Conservation (phyloP, 2,888 invertebrate species). For the Rambutsinella grinnellia region DNA sequence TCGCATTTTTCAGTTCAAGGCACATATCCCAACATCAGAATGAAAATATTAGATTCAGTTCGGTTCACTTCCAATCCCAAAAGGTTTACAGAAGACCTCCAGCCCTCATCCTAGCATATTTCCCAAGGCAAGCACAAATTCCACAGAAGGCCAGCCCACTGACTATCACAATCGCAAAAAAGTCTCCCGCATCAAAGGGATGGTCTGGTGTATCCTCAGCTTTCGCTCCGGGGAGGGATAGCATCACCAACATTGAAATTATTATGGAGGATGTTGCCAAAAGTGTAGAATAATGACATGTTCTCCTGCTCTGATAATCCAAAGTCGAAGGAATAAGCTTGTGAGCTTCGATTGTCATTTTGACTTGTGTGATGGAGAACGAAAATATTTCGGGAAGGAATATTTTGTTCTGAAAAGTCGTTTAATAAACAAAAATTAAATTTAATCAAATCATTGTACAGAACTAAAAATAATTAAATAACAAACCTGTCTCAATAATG, state of each 20-base stretch:
- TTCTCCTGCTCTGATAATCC: not conserved
- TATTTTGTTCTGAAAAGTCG: too few relatives aligned
- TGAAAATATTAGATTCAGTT: not conserved
- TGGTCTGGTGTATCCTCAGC: conserved; percentile 30
- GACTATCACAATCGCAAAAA: conserved; percentile 61
- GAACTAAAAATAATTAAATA: too few relatives aligned
- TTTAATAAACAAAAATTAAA: too few relatives aligned
- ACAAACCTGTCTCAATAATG: too few relatives aligned
- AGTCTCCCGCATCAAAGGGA: conserved; percentile 64
- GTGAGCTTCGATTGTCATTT: not conserved
- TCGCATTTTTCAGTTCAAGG: not conserved
- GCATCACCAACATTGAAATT: not conserved
- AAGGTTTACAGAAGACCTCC: conserved; percentile 23
- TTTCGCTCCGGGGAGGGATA: conserved; percentile 13
- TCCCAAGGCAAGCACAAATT: conserved; percentile 63
- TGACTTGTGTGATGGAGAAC: too few relatives aligned
- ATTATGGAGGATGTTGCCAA: not conserved
- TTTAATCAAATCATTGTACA: too few relatives aligned
- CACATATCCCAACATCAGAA: not conserved
- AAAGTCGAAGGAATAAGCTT: too few relatives aligned
- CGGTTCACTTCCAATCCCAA: not conserved
- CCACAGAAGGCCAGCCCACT: conserved; percentile 46
- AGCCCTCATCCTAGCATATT: conserved; percentile 58
- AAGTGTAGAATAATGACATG: conserved; percentile 11
- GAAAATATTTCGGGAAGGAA: too few relatives aligned